These are phyloP conservation scores for Luidia sarsii DNA, from an alignment of 53 echinoderm and acorn worm genomes.

Conservation along the genomic window DNA sequence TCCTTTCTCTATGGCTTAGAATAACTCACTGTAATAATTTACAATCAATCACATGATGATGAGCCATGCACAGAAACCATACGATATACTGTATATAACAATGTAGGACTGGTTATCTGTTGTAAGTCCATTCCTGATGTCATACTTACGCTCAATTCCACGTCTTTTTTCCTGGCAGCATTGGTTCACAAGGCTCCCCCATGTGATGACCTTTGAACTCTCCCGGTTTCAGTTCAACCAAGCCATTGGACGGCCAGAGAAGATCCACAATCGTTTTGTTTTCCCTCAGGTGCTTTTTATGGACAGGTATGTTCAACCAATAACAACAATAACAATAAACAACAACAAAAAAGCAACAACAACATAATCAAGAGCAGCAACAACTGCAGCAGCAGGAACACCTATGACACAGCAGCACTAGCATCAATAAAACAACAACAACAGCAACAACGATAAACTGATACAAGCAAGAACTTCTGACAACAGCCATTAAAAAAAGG, in stretches of 20 bases:
- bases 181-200: conserved; percentile 95
- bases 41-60: too few species aligned
- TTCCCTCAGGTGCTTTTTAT: conserved; percentile 87
- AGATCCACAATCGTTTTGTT: conserved; percentile 89
- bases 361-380: not conserved
- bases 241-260: conserved; percentile 81
- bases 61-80: too few species aligned
- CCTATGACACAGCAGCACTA: not conserved
- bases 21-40: too few species aligned
- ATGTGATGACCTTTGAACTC: conserved; percentile 92
- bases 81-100: too few species aligned
- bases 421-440: too few species aligned
- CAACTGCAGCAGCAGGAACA: not conserved
- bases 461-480: too few species aligned
- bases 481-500: too few species aligned
- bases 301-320: conserved; percentile 98
- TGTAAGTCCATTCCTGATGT: not conserved
- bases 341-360: too few species aligned
- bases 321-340: not conserved
- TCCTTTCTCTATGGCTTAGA: too few species aligned
- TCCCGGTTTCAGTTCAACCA: conserved; percentile 99
- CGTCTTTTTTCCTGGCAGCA: conserved; percentile 56
- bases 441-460: too few species aligned
- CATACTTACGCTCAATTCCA: not conserved
- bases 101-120: too few species aligned